Evolutionary conservation across 2,113 vertebrate species (phyloP).

Genomic region (Junco hyemalis): DNA sequence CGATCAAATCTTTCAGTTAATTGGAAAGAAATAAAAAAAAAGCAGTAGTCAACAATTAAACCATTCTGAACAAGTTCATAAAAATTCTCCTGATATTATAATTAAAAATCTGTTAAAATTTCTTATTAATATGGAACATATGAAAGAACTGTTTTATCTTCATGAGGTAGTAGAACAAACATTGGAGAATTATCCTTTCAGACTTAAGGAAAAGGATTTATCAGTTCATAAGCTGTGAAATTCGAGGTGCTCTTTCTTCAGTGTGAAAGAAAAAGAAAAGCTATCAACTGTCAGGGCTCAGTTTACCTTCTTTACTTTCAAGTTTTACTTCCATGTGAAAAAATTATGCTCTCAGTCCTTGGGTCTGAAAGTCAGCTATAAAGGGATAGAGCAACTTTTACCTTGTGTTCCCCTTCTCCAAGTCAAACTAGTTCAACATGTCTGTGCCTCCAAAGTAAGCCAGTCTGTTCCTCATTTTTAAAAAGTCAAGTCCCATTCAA

Average conservation of each 20-base stretch:
- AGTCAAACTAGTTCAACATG: constrained; percentile 17
- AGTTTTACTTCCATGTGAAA: constrained; percentile 1
- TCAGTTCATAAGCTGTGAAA: constrained; percentile 5
- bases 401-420: neutral
- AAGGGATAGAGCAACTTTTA: neutral
- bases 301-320: constrained; percentile 12
- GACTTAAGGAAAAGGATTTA: neutral
- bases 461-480: neutral
- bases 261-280: neutral
- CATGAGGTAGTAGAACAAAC: neutral
- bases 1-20: neutral
- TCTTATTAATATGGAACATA: neutral
- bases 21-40: neutral
- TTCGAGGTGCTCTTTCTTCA: neutral
- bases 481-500: neutral
- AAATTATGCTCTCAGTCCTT: neutral
- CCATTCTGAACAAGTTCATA: neutral
- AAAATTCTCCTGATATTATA: neutral
- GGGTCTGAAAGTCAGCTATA: neutral
- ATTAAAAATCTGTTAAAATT: neutral
- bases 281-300: neutral
- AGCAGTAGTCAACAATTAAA: neutral
- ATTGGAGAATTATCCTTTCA: neutral
- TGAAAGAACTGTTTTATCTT: neutral
- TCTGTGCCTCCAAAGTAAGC: neutral